Base-by-base conservation (phyloP, 2,113 vertebrate genomes). In the Hypocryptadius cinnamomeus region DNA sequence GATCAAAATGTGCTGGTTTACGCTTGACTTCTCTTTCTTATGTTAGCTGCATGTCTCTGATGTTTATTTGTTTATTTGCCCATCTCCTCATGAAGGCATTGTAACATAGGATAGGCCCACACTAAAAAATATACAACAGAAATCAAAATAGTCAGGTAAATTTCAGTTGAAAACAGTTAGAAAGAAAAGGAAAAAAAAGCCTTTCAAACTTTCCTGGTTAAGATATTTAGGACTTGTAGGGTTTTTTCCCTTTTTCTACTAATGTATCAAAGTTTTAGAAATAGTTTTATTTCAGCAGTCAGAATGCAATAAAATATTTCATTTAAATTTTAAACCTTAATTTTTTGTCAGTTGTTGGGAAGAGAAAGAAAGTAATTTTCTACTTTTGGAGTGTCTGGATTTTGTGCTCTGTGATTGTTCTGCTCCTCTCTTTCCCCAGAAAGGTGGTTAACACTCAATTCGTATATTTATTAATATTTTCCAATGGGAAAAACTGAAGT, bases 381-480 rank as follows among this genome's bases (percentile, higher is more conserved):
- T 59, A 21, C 16, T 40, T 90, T 69, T 64, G 10, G 16, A 93
- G 69, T 44, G 22, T 71, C 69, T 90, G 28, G 15, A 56, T 92
- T 84, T 88, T 80, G 20, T 73, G 33, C 9, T 81, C 44, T 92
- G 66, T 71, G 39, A 83, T 86, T 71, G 24, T 84, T 88, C 48
- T 90, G 33, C 25, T 83, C 24, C 48, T 40, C 48, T 60, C 51
- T 71, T 74, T 72, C 35, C 66, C 66, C 63, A 77, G 80, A 87
- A 94, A 94, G 63, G 59, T 87, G 81, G 59, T 87, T 87, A 94
- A 91, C 63, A 91, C 87, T 70, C 54, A 68, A 76, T 54, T 94
- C 73, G 19, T 79, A 77, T 79, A 74, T 84, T 96, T 90, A 93
- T 93, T 92, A 95, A 87, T 89, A 87, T 85, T 92, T 96, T 94